Evolutionary conservation across 1,140 invertebrate genomes (phyloP).

Genomic region (Battus philenor): DNA sequence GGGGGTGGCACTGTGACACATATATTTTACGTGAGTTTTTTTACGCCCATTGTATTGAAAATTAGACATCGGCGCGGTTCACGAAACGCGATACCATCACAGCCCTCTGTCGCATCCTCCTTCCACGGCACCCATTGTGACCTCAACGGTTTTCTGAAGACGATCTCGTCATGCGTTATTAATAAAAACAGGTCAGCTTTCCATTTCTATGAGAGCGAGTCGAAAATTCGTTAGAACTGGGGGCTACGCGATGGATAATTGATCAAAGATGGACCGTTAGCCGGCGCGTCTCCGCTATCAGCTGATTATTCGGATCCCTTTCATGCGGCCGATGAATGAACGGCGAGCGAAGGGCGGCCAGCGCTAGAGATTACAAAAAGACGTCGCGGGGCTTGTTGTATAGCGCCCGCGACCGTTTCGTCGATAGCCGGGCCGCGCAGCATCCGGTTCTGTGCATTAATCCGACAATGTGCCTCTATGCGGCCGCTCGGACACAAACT

Average conservation of each 20-base stretch:
- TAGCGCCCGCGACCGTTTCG: slow-evolving; percentile 65
- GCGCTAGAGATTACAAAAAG: slow-evolving; percentile 58
- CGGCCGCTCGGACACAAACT: slow-evolving; percentile 61
- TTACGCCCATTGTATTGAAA: slow-evolving; percentile 71
- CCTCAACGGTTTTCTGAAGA: slow-evolving; percentile 33
- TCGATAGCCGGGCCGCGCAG: slow-evolving; percentile 60
- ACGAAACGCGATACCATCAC: slow-evolving; percentile 65
- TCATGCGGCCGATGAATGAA: slow-evolving; percentile 62
- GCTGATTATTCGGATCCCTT: slow-evolving; percentile 60
- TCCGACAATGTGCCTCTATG: slow-evolving; percentile 62
- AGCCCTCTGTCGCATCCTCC: slow-evolving; percentile 46
- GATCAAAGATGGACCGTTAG: slow-evolving; percentile 59
- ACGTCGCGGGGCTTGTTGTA: slow-evolving; percentile 53
- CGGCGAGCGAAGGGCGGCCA: slow-evolving; percentile 45
- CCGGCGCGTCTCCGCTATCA: slow-evolving; percentile 41
- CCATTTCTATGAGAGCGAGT: slow-evolving; percentile 54
- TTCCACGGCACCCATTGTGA: slow-evolving; percentile 49
- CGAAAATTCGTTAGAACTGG: slow-evolving; percentile 46
- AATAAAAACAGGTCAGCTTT: slow-evolving; percentile 65
- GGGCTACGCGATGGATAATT: slow-evolving; percentile 42
- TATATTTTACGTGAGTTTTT: slow-evolving; percentile 71
- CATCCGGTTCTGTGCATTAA: slow-evolving; percentile 70
- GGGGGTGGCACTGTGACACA: slow-evolving; percentile 73
- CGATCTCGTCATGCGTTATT: slow-evolving; percentile 39
- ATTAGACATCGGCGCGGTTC: slow-evolving; percentile 66